Conservation (phyloP, 2,797 vertebrate genomes). For the Halcyon badia region DNA sequence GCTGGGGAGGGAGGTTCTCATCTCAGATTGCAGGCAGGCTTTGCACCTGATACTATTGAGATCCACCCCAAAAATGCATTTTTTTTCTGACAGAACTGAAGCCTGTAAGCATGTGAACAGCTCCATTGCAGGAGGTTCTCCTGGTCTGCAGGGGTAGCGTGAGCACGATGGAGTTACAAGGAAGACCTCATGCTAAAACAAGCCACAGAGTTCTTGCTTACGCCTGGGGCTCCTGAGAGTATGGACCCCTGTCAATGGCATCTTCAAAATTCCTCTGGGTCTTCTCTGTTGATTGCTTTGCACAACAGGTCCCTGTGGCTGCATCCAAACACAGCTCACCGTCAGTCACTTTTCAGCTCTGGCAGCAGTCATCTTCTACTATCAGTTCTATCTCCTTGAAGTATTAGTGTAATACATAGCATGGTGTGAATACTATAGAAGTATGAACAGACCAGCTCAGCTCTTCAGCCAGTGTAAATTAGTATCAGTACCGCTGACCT, state of each 20-base stretch:
- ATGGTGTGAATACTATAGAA: background rate
- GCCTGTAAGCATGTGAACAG: background rate
- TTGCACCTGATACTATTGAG: background rate
- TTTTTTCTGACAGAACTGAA: background rate
- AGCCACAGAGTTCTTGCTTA: background rate
- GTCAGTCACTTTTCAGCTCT: background rate
- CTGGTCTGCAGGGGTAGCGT: background rate
- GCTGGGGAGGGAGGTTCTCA: background rate
- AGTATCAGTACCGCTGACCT: background rate
- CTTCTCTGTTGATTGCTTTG: background rate
- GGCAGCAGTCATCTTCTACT: background rate
- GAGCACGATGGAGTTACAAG: background rate
- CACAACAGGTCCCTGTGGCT: background rate
- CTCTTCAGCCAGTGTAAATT: slow-evolving; percentile 3
- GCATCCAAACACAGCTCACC: background rate
- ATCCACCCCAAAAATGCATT: background rate
- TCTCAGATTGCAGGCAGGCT: background rate
- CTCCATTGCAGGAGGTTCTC: background rate
- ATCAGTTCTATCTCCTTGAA: background rate
- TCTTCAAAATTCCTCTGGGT: background rate
- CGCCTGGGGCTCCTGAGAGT: background rate
- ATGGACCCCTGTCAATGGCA: background rate
- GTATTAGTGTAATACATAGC: background rate
- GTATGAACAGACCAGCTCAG: background rate
- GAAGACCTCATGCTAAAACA: background rate